phyloP scores from a whole-genome alignment of 2,888 invertebrate genomes.

The Micoletzkya japonica region DNA sequence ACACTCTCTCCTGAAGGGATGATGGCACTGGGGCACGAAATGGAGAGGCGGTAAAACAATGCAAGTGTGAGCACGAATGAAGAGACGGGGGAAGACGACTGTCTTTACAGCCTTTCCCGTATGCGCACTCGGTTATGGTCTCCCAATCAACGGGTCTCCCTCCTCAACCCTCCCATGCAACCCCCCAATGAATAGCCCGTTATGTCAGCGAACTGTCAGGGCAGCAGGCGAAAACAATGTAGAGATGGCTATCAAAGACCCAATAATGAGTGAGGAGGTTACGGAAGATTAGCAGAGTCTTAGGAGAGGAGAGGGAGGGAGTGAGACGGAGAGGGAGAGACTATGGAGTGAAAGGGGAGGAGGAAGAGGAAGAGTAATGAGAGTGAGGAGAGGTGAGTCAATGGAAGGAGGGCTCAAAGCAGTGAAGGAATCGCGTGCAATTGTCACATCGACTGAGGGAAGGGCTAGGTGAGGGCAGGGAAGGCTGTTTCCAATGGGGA shows the following conservation, averaged over 20 bases:
- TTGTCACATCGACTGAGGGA: neutral
- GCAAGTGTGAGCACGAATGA: neutral
- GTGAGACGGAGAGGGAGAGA: slow-evolving; percentile 7
- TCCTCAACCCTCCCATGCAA: no score
- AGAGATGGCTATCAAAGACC: neutral
- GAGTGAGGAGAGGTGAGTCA: slow-evolving; percentile 11
- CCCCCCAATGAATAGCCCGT: slow-evolving; percentile 28
- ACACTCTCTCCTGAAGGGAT: neutral
- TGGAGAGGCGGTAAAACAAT: neutral
- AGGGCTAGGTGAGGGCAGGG: neutral
- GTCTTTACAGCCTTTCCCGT: no score
- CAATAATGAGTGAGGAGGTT: slow-evolving; percentile 5
- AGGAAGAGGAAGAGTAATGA: slow-evolving; percentile 14
- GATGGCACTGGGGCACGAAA: neutral
- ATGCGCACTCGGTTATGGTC: no score
- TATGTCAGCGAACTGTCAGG: slow-evolving; percentile 24
- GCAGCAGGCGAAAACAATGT: neutral
- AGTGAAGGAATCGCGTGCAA: neutral
- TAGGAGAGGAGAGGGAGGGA: neutral
- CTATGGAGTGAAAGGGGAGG: neutral
- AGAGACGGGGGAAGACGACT: no score
- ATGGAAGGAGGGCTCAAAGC: slow-evolving; percentile 1
- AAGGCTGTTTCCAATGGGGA: neutral
- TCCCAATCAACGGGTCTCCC: slow-evolving; percentile 24
- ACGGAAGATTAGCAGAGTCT: neutral